Evolutionary conservation across 1,140 invertebrate genomes (phyloP), one percentile per base, ranked within the genome.

Genomic region (Aricia agestis): DNA sequence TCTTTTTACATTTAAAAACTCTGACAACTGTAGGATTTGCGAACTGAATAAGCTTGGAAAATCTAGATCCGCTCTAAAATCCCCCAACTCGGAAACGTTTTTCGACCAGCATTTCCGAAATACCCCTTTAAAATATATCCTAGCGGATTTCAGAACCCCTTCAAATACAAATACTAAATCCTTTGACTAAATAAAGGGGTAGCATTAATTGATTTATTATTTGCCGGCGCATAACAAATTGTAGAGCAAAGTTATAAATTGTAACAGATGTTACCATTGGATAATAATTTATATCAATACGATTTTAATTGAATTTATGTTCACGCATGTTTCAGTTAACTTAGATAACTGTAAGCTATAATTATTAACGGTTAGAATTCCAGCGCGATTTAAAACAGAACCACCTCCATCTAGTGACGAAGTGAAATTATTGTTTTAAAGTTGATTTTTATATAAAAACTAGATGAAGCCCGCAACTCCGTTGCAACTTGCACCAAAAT

Each of bases 211-310:
- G 45, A 52, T 52, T 52, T 52, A 52, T 52, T 52, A 52, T 52
- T 52, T 52, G 45, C 45, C 13, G 6, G 45, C 45, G 45, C 45
- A 52, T 52, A 52, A 52, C 45, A 52, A 52, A 52, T 52, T 52
- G 45, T 52, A 9, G 45, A 52, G 13, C 45, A 52, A 52, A 52
- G 45, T 52, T 52, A 52, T 52, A 52, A 52, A 52, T 15, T 52
- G 45, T 52, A 52, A 52, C 45, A 52, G 45, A 52, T 52, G 45
- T 52, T 52, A 4, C 45, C 13, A 52, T 52, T 4, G 10, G 45
- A 52, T 52, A 52, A 52, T 52, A 52, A 52, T 52, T 52, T 52
- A 52, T 52, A 52, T 52, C 45, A 52, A 52, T 52, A 52, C 45
- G 45, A 11, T 52, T 52, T 52, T 52, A 52, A 52, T 52, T 52